Conservation (phyloP, 2,797 vertebrate genomes). For the Linurgus olivaceus region DNA sequence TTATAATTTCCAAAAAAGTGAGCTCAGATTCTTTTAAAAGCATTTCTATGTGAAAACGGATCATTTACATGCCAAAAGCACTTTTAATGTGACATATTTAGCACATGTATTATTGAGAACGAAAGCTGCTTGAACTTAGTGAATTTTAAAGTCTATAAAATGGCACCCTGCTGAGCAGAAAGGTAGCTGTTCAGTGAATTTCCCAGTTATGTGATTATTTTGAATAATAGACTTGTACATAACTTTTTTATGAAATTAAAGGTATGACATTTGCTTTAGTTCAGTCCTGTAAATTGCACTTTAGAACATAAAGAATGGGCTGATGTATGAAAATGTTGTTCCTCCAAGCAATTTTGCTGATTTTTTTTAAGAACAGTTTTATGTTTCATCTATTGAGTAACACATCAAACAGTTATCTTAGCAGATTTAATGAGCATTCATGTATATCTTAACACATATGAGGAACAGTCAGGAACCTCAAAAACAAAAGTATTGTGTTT, state of each 20-base stretch:
- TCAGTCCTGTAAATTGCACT: slow-evolving; percentile 78
- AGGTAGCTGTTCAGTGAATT: slow-evolving; percentile 92
- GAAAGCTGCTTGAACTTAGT: slow-evolving; percentile 88
- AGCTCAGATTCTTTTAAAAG: slow-evolving; percentile 84
- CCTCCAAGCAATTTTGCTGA: slow-evolving; percentile 74
- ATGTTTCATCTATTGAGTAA: slow-evolving; percentile 75
- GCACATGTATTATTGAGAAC: slow-evolving; percentile 92
- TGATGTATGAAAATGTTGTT: slow-evolving; percentile 78
- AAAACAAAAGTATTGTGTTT: neutral
- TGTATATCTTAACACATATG: slow-evolving; percentile 50
- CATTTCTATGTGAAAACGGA: slow-evolving; percentile 88
- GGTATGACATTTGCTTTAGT: slow-evolving; percentile 86
- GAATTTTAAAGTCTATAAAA: slow-evolving; percentile 96
- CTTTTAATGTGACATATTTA: slow-evolving; percentile 95
- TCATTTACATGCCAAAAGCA: slow-evolving; percentile 90
- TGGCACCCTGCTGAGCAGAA: slow-evolving; percentile 92
- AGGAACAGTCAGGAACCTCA: slow-evolving; percentile 30
- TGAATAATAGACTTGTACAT: slow-evolving; percentile 97
- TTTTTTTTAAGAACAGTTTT: slow-evolving; percentile 78
- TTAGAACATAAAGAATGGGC: slow-evolving; percentile 77
- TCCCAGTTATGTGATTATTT: slow-evolving; percentile 94
- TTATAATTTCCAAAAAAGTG: slow-evolving; percentile 83
- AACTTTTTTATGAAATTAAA: slow-evolving; percentile 87
- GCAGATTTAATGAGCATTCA: slow-evolving; percentile 69
- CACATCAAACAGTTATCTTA: slow-evolving; percentile 75